Percentiles rank a stretch among this genome's conserved stretches.
These are phyloP conservation scores for Drosophila eugracilis DNA, from an alignment of 1,140 invertebrate genomes.

Conservation along the genomic window DNA sequence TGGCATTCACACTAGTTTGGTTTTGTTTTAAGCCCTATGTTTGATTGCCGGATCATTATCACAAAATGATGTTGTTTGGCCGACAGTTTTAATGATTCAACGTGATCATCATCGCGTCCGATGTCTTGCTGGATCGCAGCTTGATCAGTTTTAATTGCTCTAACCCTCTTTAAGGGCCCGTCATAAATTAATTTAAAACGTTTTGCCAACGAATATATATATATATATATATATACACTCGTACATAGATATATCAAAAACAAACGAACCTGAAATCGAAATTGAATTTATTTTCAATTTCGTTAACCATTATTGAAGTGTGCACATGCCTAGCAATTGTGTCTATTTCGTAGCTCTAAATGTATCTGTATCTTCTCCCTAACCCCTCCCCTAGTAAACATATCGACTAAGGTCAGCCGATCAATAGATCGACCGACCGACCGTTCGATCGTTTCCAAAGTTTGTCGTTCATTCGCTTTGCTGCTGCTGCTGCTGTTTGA, in stretches of 20 bases:
- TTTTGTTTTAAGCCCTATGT: conserved; percentile 41
- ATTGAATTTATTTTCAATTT: conserved; percentile 75
- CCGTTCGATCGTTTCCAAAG: conserved; percentile 17
- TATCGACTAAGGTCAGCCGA: conserved; percentile 52
- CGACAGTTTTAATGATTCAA: conserved; percentile 48
- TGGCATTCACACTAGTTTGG: conserved; percentile 61
- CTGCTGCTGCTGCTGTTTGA: neutral
- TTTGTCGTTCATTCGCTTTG: conserved; percentile 1
- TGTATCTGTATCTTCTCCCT: neutral
- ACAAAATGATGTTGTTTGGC: conserved; percentile 52
- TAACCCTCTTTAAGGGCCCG: conserved; percentile 43
- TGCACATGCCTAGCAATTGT: conserved; percentile 46
- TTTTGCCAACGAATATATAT: too few species aligned
- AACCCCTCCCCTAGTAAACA: too few species aligned
- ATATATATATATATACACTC: too few species aligned
- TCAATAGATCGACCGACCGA: neutral
- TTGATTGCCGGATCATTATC: conserved; percentile 76
- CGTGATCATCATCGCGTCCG: conserved; percentile 30
- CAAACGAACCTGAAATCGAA: conserved; percentile 55
- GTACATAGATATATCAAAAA: too few species aligned
- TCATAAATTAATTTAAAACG: conserved; percentile 72
- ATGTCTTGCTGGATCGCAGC: conserved; percentile 43
- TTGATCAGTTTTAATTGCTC: conserved; percentile 69
- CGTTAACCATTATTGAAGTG: conserved; percentile 58
- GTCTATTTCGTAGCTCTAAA: neutral